Base-by-base conservation (phyloP, 2,888 invertebrate species). In the Acleris sparsana region DNA sequence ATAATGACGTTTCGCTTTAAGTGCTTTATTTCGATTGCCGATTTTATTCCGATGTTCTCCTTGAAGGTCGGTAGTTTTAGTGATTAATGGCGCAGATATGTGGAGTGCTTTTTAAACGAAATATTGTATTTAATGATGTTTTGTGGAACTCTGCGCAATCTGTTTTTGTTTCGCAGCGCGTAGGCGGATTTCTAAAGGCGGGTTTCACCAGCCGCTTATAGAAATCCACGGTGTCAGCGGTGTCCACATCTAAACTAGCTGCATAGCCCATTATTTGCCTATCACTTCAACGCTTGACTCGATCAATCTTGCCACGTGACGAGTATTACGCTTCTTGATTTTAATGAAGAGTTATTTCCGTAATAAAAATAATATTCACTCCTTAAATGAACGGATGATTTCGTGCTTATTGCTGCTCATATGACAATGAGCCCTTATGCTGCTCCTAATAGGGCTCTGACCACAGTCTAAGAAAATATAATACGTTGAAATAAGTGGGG, bases 1-100 rank as follows among this genome's bases (percentile, higher is more conserved):
- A 92, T 92, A 92, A 91, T 92, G 92, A 92, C 91, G 91, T 92
- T 92, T 91, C 91, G 89, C 81, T 89, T 92, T 92, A 92, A 92
- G 92, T 92, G 92, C 90, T 92, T 92, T 91, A 92, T 92, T 92
- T 89, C 92, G 91, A 92, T 91, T 91, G 91, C 84, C 88, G 90
- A 92, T 91, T 91, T 92, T 91, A 90, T 91, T 89, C 87, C 88
- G 90, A 90, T 91, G 91, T 89, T 87, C 88, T 85, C 79, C 89
- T 87, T 87, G 91, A 91, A 91, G 91, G 91, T 90, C 87, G 88
- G 90, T 88, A 89, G 90, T 92, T 89, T 89, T 88, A 88, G 91
- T 92, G 92, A 92, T 92, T 91, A 92, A 92, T 92, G 91, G 87
- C 74, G 79, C 81, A 86, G 92, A 92, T 92, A 92, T 89, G 88